These are phyloP conservation scores for Aradophagus sp. DNA, from an alignment of 1,140 invertebrate species.

Conservation along the genomic window DNA sequence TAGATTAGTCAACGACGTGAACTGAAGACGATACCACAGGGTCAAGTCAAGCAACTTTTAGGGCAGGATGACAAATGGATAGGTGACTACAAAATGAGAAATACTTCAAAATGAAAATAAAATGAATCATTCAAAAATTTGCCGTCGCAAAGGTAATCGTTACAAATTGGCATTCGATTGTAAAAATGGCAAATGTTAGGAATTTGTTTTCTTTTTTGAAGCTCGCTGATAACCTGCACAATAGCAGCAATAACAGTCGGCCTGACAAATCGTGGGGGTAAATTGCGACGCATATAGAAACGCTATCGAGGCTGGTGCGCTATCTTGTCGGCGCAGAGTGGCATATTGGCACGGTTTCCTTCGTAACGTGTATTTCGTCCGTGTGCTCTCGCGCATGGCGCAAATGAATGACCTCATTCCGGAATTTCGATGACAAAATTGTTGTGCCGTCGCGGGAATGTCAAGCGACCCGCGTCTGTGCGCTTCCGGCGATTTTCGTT, in stretches of 20 bases:
- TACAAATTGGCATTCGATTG: slow-evolving; percentile 23
- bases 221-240: slow-evolving; percentile 29
- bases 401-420: slow-evolving; percentile 51
- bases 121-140: slow-evolving; percentile 12
- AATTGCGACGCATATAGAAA: slow-evolving; percentile 46
- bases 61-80: too few relatives aligned
- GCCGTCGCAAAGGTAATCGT: slow-evolving; percentile 3
- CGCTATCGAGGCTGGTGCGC: slow-evolving; percentile 33
- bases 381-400: slow-evolving; percentile 13
- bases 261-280: slow-evolving; percentile 32
- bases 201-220: slow-evolving; percentile 49
- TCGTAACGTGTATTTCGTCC: slow-evolving; percentile 30
- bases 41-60: too few relatives aligned
- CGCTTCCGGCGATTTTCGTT: neutral
- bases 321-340: slow-evolving; percentile 37
- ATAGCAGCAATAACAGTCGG: slow-evolving; percentile 23
- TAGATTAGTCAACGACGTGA: too few relatives aligned
- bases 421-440: slow-evolving; percentile 48
- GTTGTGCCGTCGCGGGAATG: slow-evolving; percentile 22
- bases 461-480: slow-evolving; percentile 16
- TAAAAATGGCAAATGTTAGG: slow-evolving; percentile 30
- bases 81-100: too few relatives aligned
- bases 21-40: too few relatives aligned
- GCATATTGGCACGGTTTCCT: slow-evolving; percentile 54
- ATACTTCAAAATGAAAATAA: too few relatives aligned